Evolutionary conservation across 2,113 vertebrate genomes (phyloP).

Genomic region (Anarhynchus alexandrinus): DNA sequence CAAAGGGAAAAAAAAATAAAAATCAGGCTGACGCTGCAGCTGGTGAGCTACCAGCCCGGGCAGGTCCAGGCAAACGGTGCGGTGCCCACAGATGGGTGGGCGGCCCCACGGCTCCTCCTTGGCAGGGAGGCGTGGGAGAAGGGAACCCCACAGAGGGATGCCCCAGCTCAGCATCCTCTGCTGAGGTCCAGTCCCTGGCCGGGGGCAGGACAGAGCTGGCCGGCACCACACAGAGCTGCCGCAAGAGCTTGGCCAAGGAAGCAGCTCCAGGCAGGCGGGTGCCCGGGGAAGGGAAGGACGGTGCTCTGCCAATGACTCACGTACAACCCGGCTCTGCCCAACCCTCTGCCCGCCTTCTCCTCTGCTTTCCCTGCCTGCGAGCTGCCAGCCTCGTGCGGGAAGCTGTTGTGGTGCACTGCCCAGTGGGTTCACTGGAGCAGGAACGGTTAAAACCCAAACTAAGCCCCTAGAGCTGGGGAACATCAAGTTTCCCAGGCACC

Average conservation of each 20-base stretch:
- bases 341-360: neutral
- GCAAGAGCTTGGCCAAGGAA: neutral
- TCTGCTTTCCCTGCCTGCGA: neutral
- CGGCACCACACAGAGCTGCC: fast-evolving
- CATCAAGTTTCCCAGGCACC: neutral
- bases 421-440: fast-evolving
- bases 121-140: fast-evolving
- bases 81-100: neutral
- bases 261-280: fast-evolving
- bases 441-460: neutral
- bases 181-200: fast-evolving
- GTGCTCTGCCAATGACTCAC: neutral
- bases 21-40: neutral
- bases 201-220: neutral
- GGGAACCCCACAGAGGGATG: neutral
- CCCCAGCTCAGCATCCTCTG: neutral
- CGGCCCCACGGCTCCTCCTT: neutral
- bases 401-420: neutral
- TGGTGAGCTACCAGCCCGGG: neutral
- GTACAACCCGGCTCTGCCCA: neutral
- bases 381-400: neutral
- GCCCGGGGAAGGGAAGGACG: neutral
- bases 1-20: neutral
- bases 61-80: neutral
- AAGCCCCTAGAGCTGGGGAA: neutral